Conservation (phyloP, 2,888 invertebrate genomes). For the Notodonta ziczac region DNA sequence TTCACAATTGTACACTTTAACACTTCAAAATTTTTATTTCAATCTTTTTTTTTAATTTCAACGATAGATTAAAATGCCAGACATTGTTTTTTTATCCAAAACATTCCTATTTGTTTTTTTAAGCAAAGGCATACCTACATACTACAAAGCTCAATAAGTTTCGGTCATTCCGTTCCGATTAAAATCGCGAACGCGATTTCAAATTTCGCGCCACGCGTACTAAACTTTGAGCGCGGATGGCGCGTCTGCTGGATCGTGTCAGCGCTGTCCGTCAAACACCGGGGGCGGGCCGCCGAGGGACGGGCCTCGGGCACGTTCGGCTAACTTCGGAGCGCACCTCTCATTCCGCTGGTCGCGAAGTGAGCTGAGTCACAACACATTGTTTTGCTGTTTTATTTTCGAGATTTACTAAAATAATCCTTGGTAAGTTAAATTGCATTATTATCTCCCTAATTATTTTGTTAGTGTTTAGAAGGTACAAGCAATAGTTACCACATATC, state of each 20-base stretch:
- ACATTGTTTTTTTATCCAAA: slow-evolving; percentile 26
- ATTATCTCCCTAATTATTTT: not conserved
- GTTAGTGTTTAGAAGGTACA: not conserved
- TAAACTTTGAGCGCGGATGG: slow-evolving; percentile 63
- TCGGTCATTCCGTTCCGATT: slow-evolving; percentile 52
- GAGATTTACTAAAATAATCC: slow-evolving; percentile 35
- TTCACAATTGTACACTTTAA: slow-evolving; percentile 31
- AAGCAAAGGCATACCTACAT: slow-evolving; percentile 42
- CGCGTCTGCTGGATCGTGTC: slow-evolving; percentile 64
- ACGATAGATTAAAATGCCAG: slow-evolving; percentile 14
- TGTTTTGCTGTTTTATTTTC: slow-evolving; percentile 35
- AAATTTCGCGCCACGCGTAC: slow-evolving; percentile 67
- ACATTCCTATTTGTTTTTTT: slow-evolving; percentile 18
- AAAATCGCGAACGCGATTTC: slow-evolving; percentile 51
- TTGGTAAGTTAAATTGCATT: slow-evolving; percentile 58
- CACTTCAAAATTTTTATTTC: slow-evolving; percentile 21
- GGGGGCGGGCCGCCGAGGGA: slow-evolving; percentile 63
- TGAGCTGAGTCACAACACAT: slow-evolving; percentile 72
- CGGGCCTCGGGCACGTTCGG: slow-evolving; percentile 62
- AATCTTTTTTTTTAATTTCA: slow-evolving; percentile 10
- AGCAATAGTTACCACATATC: slow-evolving; percentile 8
- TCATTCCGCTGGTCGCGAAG: slow-evolving; percentile 61
- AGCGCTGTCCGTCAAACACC: slow-evolving; percentile 57
- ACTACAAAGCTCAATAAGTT: slow-evolving; percentile 39
- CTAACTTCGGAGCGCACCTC: slow-evolving; percentile 60